phyloP scores from a whole-genome alignment of 35 echinoderm and acorn worm species.

The Antedon bifida region DNA sequence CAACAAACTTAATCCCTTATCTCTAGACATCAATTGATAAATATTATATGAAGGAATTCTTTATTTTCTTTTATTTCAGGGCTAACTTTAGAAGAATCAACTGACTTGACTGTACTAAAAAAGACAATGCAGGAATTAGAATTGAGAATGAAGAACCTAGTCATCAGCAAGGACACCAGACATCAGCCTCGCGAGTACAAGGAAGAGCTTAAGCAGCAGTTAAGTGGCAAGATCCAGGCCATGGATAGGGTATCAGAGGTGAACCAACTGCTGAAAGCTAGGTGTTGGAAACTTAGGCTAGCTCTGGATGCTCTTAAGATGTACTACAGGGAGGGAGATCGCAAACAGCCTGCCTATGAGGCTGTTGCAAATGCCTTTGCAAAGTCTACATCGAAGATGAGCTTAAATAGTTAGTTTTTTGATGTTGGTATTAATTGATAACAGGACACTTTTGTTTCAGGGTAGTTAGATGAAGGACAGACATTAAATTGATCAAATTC shows the following conservation, averaged over 20 bases:
- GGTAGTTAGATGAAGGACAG: too few species aligned
- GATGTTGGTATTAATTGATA: neutral
- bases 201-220: slow-evolving; percentile 67
- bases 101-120: slow-evolving; percentile 29
- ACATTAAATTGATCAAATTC: too few species aligned
- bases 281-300: slow-evolving; percentile 68
- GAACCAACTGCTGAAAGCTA: slow-evolving; percentile 70
- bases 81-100: slow-evolving; percentile 60
- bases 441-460: neutral
- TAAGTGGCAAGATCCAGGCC: slow-evolving; percentile 63
- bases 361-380: slow-evolving; percentile 51
- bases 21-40: too few species aligned
- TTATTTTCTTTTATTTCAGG: slow-evolving; percentile 29
- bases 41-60: too few species aligned
- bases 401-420: slow-evolving; percentile 69
- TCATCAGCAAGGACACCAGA: slow-evolving; percentile 24
- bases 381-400: slow-evolving; percentile 87
- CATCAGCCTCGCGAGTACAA: slow-evolving; percentile 52
- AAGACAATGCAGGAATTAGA: slow-evolving; percentile 20
- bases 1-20: too few species aligned
- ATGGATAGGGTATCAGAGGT: slow-evolving; percentile 71
- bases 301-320: slow-evolving; percentile 59
- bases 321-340: slow-evolving; percentile 47
- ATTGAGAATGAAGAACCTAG: slow-evolving; percentile 14
- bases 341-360: slow-evolving; percentile 34